Evolutionary conservation across 2,888 invertebrate genomes (phyloP), one percentile per base, ranked within the genome.

Genomic region (Fabriciana adippe): DNA sequence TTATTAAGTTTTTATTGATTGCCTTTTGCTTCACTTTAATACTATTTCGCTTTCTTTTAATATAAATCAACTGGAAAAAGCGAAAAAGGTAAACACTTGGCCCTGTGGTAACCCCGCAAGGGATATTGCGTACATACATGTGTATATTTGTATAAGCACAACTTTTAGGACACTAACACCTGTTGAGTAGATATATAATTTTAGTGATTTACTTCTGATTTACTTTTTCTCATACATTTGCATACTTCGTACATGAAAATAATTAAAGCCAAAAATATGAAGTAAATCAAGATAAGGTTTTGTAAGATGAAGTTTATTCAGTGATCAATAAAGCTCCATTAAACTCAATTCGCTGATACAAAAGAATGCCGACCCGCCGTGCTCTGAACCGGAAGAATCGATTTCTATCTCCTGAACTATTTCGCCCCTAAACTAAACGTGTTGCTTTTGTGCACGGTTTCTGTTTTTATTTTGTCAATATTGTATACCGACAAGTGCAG

Each of bases 341-440:
- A 70, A 70, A 60, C 65, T 68, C 65, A 55, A 66, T 68, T 65
- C 68, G 56, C 68, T 59, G 68, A 53, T 70, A 68, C 63, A 68
- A 70, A 70, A 66, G 68, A 68, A 68, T 70, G 70, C 70, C 70
- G 68, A 55, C 68, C 65, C 70, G 68, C 65, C 70, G 68, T 55
- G 57, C 63, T 68, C 70, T 63, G 62, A 57, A 70, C 68, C 68
- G 68, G 70, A 70, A 70, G 68, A 66, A 70, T 70, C 68, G 70
- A 70, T 70, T 68, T 63, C 65, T 63, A 66, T 70, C 70, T 70
- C 57, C 55, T 68, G 66, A 70, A 70, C 70, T 70, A 70, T 70
- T 68, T 65, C 60, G 51, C 47, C 45, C 59, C 60, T 65, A 55
- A 60, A 65, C 50, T 61, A 18, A 56, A 65, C 50, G 59, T 50